Conservation (phyloP, 2,888 invertebrate species). For the Spisula subtruncata region DNA sequence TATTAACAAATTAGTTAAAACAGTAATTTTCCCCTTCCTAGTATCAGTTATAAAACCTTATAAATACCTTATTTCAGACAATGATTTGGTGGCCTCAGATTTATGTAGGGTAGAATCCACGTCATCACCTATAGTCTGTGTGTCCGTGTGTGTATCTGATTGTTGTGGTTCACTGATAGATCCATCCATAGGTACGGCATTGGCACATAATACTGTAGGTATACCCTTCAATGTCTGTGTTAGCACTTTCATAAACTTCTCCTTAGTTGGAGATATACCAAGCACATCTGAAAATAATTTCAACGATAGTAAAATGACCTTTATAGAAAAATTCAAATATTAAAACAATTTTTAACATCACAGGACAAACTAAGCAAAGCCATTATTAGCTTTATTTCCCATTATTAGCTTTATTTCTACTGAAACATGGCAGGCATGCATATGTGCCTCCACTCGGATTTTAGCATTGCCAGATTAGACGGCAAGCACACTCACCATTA, state of each 20-base stretch:
- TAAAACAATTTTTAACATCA: too few relatives aligned
- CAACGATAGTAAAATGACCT: not conserved
- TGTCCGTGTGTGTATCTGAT: constrained; percentile 49
- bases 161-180: constrained; percentile 69
- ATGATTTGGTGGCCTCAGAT: constrained; percentile 70
- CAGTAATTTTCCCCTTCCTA: too few relatives aligned
- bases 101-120: constrained; percentile 62
- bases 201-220: constrained; percentile 80
- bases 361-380: too few relatives aligned
- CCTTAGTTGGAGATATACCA: constrained; percentile 81
- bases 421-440: too few relatives aligned
- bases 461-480: too few relatives aligned
- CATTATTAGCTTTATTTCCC: too few relatives aligned
- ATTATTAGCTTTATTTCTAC: too few relatives aligned
- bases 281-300: constrained; percentile 77
- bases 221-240: constrained; percentile 80
- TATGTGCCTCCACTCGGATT: too few relatives aligned
- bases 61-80: constrained; percentile 53
- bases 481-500: too few relatives aligned
- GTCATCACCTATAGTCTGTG: constrained; percentile 64
- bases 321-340: not conserved
- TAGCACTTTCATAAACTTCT: constrained; percentile 80
- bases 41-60: too few relatives aligned
- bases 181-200: constrained; percentile 82
- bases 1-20: too few relatives aligned